Base-by-base conservation (phyloP, 1,140 invertebrate genomes). In the Euura lappo region DNA sequence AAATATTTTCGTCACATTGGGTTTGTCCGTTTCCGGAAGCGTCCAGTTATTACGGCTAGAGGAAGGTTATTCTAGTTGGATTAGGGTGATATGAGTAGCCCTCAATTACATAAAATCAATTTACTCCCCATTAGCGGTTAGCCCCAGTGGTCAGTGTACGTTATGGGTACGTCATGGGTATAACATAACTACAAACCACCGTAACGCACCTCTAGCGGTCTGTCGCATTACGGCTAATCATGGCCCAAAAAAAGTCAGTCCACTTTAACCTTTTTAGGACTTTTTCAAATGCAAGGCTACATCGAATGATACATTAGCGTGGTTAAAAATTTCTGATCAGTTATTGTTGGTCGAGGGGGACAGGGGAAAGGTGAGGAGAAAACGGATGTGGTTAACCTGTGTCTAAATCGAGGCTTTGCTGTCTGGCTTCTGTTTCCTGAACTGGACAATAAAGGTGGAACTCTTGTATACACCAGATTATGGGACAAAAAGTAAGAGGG, bases 101-200 rank as follows among this genome's bases (percentile, higher is more conserved):
- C 78, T 79, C 82, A 86, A 86, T 87, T 86, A 87, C 78, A 76
- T 82, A 82, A 87, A 87, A 87, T 88, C 85, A 87, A 87, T 86
- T 85, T 85, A 74, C 79, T 65, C 72, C 79, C 83, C 80, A 85
- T 86, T 85, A 86, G 82, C 76, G 84, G 81, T 80, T 75, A 74
- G 70, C 71, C 76, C 44, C 69, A 71, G 70, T 42, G 68, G 68
- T 44, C 66, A 28, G 68, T 65, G 69, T 28, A 28, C 28, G 1
- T 28, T 28, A 28, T 28, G 28, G 28, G 28, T 28, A 28, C 28
- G 28, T 28, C 28, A 28, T 28, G 28, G 28, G 28, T 28, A 28
- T 28, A 28, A 28, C 28, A 28, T 28, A 28, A 28, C 28, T 28
- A 28, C 75, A 78, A 76, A 60, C 77, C 74, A 81, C 72, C 77